Evolutionary conservation across 2,888 invertebrate species (phyloP), one percentile per base, ranked within the genome.

Genomic region (Polyploca ridens): DNA sequence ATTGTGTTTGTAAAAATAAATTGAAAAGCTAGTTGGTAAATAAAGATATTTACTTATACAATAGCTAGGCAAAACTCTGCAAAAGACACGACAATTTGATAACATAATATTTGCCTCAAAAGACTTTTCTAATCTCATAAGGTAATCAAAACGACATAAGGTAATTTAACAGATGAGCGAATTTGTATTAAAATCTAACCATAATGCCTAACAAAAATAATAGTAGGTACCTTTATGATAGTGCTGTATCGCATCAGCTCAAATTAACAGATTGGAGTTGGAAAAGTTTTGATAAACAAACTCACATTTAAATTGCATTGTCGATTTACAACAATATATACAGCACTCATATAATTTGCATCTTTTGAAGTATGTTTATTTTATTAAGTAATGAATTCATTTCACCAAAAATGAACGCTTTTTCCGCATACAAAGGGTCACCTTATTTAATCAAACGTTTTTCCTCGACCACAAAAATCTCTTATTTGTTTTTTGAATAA

Each of bases 361-460:
- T 7, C 8, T 38, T 38, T 38, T 10, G 14, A 4, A 44, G 44
- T 44, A 1, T 44, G 14, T 3, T 44, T 44, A 5, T 14, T 44
- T 44, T 14, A n/a, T n/a, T n/a, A n/a, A n/a, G n/a, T n/a, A 44
- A 5, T 44, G 16, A 49, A 7, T 16, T 16, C 7, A 16, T 16
- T 49, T 6, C 2, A 7, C 16, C n/a, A 16, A 16, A 16, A 49
- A 49, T 49, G 5, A 3, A 4, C 14, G 16, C 14, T 5, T 46
- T 14, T 46, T 14, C 11, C 46, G 46, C 46, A n/a, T 46, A 46
- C n/a, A 46, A 46, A n/a, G 46, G 46, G 46, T 46, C 46, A 46
- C 46, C n/a, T 46, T n/a, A n/a, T n/a, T n/a, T 46, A 46, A 46
- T 46, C 46, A 46, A n/a, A 46, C n/a, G n/a, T 49, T 16, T n/a